Base-by-base conservation (phyloP, 2,797 vertebrate genomes). In the Mormyrops attenuatus region DNA sequence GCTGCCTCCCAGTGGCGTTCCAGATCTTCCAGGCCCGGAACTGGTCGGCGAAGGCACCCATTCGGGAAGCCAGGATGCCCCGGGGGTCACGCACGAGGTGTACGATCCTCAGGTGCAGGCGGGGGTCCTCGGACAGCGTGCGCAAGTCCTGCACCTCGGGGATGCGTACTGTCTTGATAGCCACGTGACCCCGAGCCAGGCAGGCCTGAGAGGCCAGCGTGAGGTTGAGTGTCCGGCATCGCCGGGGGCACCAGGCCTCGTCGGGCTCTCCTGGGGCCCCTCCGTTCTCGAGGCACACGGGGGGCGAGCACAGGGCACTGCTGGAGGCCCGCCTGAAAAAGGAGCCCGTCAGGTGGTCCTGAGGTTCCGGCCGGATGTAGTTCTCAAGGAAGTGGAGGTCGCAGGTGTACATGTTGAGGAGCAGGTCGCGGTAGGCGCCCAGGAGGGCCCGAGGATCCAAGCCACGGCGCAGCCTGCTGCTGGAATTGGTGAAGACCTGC, bases 31-130 rank as follows among this genome's bases (percentile, higher is more conserved):
- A 97, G 52, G 95, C 93, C 0, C 94, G 95, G 90, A 96, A 97
- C 86, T 96, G 94, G 73, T 96, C 95, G 0, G 93, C 92, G 89
- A 97, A 97, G 0, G 96, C 94, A 89, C 92, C 93, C 90, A 97
- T 96, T 88, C 96, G 95, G 3, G 97, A 97, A 4, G 96, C 94
- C 0, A 96, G 93, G 87, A 97, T 93, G 20, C 96, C 97, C 87
- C 96, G 92, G 5, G 97, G 97, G 91, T 97, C 97, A 52, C 97
- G 94, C 20, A 97, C 96, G 89, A 97, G 92, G 91, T 97, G 96
- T 87, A 97, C 91, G 88, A 97, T 96, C 91, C 95, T 96, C 49
- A 97, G 90, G 90, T 96, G 95, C 89, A 97, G 94, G 15, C 96
- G 95, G 2, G 96, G 96, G 92, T 97, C 96, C 91, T 97, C 96